Conservation (phyloP, 2,113 vertebrate species). For the Oxyruncus cristatus region DNA sequence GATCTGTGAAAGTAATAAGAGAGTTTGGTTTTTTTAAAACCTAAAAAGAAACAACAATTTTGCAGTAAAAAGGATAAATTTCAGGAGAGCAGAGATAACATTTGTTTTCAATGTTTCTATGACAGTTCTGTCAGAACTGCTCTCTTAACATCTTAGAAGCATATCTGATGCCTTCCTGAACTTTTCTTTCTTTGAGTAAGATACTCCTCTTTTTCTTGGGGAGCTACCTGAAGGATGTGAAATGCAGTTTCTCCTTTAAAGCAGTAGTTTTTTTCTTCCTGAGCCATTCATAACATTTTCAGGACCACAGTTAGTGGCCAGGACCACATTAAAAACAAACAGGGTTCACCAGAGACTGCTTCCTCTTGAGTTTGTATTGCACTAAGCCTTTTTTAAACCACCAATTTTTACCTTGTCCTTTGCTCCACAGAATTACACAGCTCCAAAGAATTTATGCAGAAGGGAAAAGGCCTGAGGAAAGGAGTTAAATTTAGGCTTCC, state of each 20-base stretch:
- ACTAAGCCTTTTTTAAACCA: not conserved
- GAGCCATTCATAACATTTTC: not conserved
- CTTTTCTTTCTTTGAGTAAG: not conserved
- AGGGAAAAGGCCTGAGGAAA: not conserved
- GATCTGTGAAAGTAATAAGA: not conserved
- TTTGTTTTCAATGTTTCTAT: not conserved
- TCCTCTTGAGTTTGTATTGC: not conserved
- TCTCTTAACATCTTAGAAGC: not conserved
- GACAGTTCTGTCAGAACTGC: not conserved
- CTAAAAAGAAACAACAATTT: not conserved
- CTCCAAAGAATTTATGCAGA: not conserved
- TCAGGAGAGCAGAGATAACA: not conserved
- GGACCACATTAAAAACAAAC: not conserved
- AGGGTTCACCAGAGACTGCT: not conserved
- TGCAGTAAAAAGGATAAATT: not conserved
- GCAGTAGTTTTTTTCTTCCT: not conserved
- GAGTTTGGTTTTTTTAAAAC: not conserved
- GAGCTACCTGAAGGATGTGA: not conserved
- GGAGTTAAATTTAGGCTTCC: conserved; percentile 37
- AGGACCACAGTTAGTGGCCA: not conserved
- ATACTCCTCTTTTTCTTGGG: not conserved
- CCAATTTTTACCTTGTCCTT: not conserved
- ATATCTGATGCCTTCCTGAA: not conserved
- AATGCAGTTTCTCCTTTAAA: not conserved
- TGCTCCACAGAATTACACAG: not conserved